These are phyloP conservation scores for Phataginus tricuspis DNA, from an alignment of 2,797 vertebrate species.

Conservation along the genomic window DNA sequence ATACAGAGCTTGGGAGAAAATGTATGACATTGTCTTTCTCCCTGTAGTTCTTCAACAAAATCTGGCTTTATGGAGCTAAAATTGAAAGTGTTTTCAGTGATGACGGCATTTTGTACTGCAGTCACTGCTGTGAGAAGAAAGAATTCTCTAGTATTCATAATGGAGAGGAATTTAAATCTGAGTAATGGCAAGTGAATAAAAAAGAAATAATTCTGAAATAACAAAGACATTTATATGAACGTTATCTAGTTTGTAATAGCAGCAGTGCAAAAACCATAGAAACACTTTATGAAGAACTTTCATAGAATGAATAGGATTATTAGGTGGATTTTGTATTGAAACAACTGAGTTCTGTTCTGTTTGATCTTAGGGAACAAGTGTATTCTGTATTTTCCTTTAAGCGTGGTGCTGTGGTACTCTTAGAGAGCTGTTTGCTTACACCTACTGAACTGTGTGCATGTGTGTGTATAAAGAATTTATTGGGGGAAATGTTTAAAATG, in stretches of 20 bases:
- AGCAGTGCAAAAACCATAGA: not conserved
- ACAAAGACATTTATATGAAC: not conserved
- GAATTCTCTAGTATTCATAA: constrained; percentile 9
- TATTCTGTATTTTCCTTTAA: constrained; percentile 28
- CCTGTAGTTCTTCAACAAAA: constrained; percentile 8
- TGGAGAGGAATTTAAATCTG: not conserved
- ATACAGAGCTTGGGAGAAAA: not conserved
- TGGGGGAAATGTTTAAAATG: constrained; percentile 13
- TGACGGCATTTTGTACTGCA: not conserved
- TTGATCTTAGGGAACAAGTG: not conserved
- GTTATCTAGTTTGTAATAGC: not conserved
- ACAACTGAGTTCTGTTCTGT: not conserved
- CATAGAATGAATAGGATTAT: not conserved
- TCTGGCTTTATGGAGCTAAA: not conserved
- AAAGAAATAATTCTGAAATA: not conserved
- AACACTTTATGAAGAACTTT: not conserved
- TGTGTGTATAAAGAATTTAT: constrained; percentile 10
- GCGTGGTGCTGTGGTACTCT: not conserved
- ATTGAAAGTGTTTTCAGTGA: not conserved
- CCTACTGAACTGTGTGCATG: not conserved
- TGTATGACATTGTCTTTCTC: not conserved
- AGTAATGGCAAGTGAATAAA: not conserved
- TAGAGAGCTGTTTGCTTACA: not conserved
- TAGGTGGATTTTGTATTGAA: constrained; percentile 12
- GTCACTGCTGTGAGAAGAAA: not conserved